Percentiles rank a stretch among this genome's conserved stretches.
Evolutionary conservation across 2,113 vertebrate species (phyloP).

Genomic region (Marmota flaviventris): DNA sequence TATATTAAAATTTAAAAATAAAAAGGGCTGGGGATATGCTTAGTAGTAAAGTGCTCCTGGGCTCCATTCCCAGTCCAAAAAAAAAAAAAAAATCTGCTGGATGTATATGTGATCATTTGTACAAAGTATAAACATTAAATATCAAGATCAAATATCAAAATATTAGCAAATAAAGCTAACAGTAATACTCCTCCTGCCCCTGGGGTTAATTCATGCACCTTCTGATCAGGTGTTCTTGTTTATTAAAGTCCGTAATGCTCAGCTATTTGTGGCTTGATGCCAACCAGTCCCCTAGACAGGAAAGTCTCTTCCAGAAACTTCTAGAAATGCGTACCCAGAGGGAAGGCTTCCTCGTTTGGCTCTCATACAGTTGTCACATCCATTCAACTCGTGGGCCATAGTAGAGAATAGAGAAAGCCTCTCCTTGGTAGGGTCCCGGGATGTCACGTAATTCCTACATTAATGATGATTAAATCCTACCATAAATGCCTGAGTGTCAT

Average conservation of each 20-base stretch:
- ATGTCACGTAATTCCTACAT: not conserved
- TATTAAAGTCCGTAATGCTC: not conserved
- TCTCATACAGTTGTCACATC: not conserved
- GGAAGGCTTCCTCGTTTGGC: not conserved
- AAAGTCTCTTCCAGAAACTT: not conserved
- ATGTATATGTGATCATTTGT: not conserved
- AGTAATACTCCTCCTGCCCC: not conserved
- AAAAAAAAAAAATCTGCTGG: not conserved
- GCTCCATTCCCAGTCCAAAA: not conserved
- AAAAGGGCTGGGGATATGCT: not conserved
- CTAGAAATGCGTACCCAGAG: not conserved
- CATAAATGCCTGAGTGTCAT: not conserved
- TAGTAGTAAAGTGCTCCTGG: not conserved
- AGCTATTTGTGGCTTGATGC: not conserved
- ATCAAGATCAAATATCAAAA: not conserved
- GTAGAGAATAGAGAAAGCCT: not conserved
- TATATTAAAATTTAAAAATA: not conserved
- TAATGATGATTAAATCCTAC: not conserved
- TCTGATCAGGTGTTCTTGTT: not conserved
- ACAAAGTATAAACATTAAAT: not conserved
- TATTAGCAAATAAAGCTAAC: not conserved
- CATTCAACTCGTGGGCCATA: not conserved
- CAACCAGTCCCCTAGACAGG: not conserved
- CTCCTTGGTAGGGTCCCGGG: not conserved
- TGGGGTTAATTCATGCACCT: not conserved